Conservation (phyloP, 2,113 vertebrate species). For the Indicator indicator region DNA sequence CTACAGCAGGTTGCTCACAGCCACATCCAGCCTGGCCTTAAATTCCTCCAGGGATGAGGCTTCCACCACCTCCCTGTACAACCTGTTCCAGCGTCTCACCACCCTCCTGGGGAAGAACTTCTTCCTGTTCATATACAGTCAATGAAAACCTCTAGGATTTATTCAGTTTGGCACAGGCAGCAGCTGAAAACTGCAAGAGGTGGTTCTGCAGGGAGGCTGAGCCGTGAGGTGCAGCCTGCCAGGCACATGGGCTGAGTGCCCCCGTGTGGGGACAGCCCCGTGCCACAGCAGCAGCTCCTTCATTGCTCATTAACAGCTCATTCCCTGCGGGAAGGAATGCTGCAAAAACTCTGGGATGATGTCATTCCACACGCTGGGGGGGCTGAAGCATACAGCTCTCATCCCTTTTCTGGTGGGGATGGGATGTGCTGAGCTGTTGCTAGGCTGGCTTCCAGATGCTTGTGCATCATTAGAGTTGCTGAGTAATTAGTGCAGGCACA, state of each 20-base stretch:
- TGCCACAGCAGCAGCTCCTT: rapidly evolving
- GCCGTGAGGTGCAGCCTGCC: background rate
- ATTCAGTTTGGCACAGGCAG: background rate
- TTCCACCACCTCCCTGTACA: no score
- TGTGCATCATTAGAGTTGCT: rapidly evolving
- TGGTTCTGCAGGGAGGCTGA: no score
- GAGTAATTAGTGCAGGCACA: background rate
- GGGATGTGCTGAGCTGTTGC: background rate
- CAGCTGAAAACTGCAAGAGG: background rate
- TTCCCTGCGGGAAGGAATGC: background rate
- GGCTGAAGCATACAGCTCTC: background rate
- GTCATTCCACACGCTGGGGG: background rate
- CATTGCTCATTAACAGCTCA: background rate
- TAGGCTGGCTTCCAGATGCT: background rate
- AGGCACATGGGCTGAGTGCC: background rate
- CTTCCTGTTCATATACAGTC: rapidly evolving
- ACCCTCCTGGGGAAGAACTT: no score
- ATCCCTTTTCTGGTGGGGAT: background rate
- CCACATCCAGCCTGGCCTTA: no score
- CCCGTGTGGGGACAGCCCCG: conserved; percentile 12
- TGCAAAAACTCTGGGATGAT: rapidly evolving
- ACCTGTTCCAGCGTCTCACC: no score
- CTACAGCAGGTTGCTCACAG: no score
- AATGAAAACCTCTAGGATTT: background rate
- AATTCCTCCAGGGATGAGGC: no score